Evolutionary conservation across 2,113 vertebrate genomes (phyloP).

Genomic region (Aplodontia rufa): DNA sequence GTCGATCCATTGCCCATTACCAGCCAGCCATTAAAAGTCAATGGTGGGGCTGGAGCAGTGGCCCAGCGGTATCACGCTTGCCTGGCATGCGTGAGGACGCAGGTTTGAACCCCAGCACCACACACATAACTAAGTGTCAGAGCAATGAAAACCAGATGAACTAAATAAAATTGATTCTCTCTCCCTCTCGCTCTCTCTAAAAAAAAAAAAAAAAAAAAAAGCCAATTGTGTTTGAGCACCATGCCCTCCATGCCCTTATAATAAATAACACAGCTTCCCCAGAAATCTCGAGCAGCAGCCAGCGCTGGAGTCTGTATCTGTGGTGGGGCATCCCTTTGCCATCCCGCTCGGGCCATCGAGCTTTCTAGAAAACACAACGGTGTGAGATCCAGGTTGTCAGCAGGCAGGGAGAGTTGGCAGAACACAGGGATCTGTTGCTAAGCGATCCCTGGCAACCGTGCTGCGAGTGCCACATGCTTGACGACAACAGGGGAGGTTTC

Average conservation of each 20-base stretch:
- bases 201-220: no score
- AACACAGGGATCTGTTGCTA: slow-evolving; percentile 82
- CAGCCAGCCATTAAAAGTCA: slow-evolving; percentile 72
- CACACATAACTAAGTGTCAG: no score
- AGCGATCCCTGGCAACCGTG: slow-evolving; percentile 79
- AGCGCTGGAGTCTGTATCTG: slow-evolving; percentile 64
- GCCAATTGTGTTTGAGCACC: slow-evolving; percentile 6
- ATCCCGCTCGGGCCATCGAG: slow-evolving; percentile 70
- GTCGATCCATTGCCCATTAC: slow-evolving; percentile 68
- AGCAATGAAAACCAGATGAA: no score
- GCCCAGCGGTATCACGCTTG: no score
- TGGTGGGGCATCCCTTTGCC: slow-evolving; percentile 71
- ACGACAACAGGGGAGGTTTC: slow-evolving; percentile 72
- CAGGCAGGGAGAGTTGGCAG: slow-evolving; percentile 82
- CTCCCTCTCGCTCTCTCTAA: no score
- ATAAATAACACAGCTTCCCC: slow-evolving; percentile 67
- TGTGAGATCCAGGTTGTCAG: slow-evolving; percentile 83
- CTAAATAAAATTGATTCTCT: no score
- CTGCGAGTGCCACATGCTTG: slow-evolving; percentile 21
- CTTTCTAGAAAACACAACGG: slow-evolving; percentile 80
- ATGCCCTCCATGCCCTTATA: neutral
- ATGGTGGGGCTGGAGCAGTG: no score
- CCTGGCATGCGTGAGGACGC: no score
- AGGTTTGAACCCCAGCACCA: no score
- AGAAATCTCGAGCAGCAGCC: slow-evolving; percentile 63